These are phyloP conservation scores for Priocnemis perturbator DNA, from an alignment of 2,888 invertebrate genomes.

Conservation along the genomic window DNA sequence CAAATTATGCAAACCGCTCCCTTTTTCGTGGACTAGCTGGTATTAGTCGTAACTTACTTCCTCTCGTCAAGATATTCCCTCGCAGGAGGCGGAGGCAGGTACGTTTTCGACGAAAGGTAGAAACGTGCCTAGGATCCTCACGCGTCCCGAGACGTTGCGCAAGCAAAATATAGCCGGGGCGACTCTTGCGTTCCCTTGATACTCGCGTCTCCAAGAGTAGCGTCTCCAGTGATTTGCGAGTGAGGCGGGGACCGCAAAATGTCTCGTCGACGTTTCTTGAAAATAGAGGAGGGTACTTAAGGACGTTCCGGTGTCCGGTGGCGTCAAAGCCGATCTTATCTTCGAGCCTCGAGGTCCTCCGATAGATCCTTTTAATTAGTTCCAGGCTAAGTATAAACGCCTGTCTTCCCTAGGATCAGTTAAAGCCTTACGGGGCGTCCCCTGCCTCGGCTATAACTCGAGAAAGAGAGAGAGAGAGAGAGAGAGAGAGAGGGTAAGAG, in stretches of 20 bases:
- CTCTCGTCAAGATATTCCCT: too few species aligned
- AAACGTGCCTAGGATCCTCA: not conserved
- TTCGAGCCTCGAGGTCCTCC: constrained; percentile 42
- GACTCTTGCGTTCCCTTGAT: too few species aligned
- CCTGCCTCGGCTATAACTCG: not conserved
- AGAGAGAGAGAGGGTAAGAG: not conserved
- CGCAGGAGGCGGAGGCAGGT: too few species aligned
- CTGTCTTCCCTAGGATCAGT: constrained; percentile 40
- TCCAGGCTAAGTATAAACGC: constrained; percentile 58
- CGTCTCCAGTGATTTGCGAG: too few species aligned
- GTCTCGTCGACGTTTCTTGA: not conserved
- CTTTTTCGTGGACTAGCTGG: constrained; percentile 36
- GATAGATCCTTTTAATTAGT: constrained; percentile 72
- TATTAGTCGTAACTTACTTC: constrained; percentile 11
- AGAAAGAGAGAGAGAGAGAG: not conserved
- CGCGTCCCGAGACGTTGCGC: too few species aligned
- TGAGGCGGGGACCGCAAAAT: too few species aligned
- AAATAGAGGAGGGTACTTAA: not conserved
- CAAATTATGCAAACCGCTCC: constrained; percentile 56
- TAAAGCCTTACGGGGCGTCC: constrained; percentile 21
- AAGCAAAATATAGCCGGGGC: too few species aligned
- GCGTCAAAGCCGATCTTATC: constrained; percentile 67
- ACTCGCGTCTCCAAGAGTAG: too few species aligned
- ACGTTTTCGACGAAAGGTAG: not conserved
- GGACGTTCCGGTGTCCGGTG: constrained; percentile 39